A percentile compares a stretch with the other conserved stretches of the same genome.
Evolutionary conservation across 2,888 invertebrate species (phyloP).

Genomic region (Lithophane socia): DNA sequence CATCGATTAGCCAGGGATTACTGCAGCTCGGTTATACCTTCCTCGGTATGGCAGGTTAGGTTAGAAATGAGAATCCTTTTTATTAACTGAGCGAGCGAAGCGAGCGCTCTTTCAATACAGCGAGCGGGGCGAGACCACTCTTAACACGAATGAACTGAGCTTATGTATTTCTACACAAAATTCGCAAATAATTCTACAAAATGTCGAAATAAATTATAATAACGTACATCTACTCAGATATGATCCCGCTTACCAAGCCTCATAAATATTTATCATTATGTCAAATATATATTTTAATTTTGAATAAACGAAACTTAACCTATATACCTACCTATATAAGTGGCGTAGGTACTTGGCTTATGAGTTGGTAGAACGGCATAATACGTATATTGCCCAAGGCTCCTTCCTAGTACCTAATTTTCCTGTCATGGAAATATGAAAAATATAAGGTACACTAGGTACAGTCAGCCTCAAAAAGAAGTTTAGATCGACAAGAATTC

Average conservation of each 20-base stretch:
- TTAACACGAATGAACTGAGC: no score
- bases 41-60: background rate
- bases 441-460: background rate
- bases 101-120: no score
- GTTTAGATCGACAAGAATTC: background rate
- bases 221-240: background rate
- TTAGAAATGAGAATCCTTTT: background rate
- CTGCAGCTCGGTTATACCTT: background rate
- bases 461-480: no score
- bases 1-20: background rate
- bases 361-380: background rate
- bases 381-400: background rate
- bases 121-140: no score
- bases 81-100: background rate
- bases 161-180: background rate
- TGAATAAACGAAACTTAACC: background rate
- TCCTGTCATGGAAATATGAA: no score
- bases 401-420: background rate
- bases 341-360: background rate
- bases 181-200: background rate
- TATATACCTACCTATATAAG: no score
- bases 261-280: constrained; percentile 25
- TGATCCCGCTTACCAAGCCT: constrained; percentile 6
- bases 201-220: constrained; percentile 5
- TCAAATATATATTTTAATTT: constrained; percentile 1